Percentiles rank a stretch among this genome's conserved stretches.
Evolutionary conservation across 2,113 vertebrate species (phyloP).

Genomic region (Brachionichthys hirsutus): DNA sequence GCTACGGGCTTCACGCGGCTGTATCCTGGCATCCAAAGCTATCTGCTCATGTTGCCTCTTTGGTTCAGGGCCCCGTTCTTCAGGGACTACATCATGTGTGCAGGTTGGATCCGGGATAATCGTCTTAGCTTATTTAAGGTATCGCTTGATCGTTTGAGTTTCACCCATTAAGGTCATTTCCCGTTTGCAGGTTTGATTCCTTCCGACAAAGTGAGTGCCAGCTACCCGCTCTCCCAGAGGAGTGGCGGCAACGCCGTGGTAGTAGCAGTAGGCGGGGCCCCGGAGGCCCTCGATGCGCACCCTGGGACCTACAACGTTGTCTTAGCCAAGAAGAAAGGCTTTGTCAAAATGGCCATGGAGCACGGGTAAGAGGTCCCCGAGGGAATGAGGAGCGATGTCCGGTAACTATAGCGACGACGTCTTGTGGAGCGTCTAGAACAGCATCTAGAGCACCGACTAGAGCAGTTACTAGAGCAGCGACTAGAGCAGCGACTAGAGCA

Average conservation of each 20-base stretch:
- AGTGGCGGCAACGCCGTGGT: conserved; percentile 80
- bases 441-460: too few species aligned
- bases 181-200: conserved; percentile 82
- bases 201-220: conserved; percentile 84
- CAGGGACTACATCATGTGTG: conserved; percentile 88
- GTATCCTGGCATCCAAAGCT: conserved; percentile 83
- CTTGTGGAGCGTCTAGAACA: too few species aligned
- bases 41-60: conserved; percentile 86
- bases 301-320: conserved; percentile 84
- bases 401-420: background rate
- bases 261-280: conserved; percentile 85
- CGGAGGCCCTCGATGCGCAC: conserved; percentile 86
- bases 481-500: too few species aligned
- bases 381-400: conserved; percentile 1
- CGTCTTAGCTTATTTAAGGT: too few species aligned
- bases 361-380: conserved; percentile 76
- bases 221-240: conserved; percentile 69
- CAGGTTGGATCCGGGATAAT: conserved; percentile 78
- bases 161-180: background rate
- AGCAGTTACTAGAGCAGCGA: too few species aligned
- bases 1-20: conserved; percentile 79
- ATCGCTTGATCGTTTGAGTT: background rate
- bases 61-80: conserved; percentile 91
- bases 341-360: conserved; percentile 87
- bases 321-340: conserved; percentile 88